Base-by-base conservation (phyloP, 35 echinoderm and acorn worm genomes). In the Ophioderma brevispina region DNA sequence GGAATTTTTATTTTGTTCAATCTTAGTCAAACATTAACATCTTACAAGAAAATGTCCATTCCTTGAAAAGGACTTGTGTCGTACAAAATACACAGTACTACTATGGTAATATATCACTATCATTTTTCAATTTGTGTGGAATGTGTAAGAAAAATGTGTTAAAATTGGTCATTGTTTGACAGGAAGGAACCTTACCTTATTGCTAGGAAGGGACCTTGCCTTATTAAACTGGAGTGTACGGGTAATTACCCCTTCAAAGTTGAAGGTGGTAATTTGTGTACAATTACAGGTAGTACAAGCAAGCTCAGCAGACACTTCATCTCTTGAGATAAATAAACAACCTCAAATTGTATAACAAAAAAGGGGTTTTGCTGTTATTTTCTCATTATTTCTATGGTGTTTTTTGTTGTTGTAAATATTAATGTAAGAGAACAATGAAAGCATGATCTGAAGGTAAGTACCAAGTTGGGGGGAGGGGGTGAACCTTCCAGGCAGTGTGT, bases 191-290 rank as follows among this genome's bases (percentile, higher is more conserved):
- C 23, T 70, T 13, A 70, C 2, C 59, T 30, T 70, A 70, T 13
- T 46, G 17, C 41, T 3, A 25, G 59, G 59, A 13, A 70, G 59
- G 28, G 2, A 15, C 59, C 59, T 70, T 70, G 59, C 59, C 59
- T 70, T 70, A 70, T 70, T 3, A 70, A 70, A 70, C 59, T 70
- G 59, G 59, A 70, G 59, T 70, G 59, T 70, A 70, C 59, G 59
- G 59, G 59, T 70, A 18, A 70, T 13, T 70, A 13, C 6, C 59
- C 59, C n/a, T 8, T 8, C 41, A 4, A 46, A n/a, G n/a, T n/a
- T 46, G 4, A 70, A 70, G 59, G 10, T 70, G 59, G 59, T 70
- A 70, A 70, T 70, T 70, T 70, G 59, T 70, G 59, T 70, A 70
- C 59, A 30, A 70, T 70, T 70, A 46, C 41, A 46, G 41, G 41